These are phyloP conservation scores for Elymnias hypermnestra DNA, from an alignment of 1,140 invertebrate species.

Conservation along the genomic window DNA sequence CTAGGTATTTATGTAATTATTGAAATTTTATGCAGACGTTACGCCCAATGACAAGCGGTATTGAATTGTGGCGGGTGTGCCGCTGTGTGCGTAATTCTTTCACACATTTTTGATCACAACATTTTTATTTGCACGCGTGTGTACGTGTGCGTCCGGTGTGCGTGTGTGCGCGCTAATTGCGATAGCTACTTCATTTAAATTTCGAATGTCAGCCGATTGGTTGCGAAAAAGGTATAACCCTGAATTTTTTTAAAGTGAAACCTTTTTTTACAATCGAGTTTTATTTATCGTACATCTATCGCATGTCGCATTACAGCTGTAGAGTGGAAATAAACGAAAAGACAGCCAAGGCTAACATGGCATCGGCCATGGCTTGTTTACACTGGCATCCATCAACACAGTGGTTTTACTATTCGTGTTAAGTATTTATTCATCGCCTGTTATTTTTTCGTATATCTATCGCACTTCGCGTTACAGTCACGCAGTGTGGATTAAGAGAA, in stretches of 20 bases:
- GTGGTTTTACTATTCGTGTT: too few relatives aligned
- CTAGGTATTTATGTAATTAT: constrained; percentile 14
- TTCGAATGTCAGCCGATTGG: constrained; percentile 62
- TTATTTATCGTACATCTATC: not conserved
- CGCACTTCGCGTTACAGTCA: too few relatives aligned
- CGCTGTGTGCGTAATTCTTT: constrained; percentile 56
- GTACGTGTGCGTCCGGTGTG: constrained; percentile 30
- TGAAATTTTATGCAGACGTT: constrained; percentile 44
- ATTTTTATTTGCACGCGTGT: constrained; percentile 62
- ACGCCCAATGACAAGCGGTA: constrained; percentile 62
- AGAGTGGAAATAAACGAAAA: too few relatives aligned
- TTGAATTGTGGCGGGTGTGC: constrained; percentile 57
- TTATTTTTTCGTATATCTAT: too few relatives aligned
- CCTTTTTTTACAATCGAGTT: constrained; percentile 6
- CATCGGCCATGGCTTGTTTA: too few relatives aligned
- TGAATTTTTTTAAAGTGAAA: constrained; percentile 34
- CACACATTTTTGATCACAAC: constrained; percentile 69
- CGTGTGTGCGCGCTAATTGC: constrained; percentile 64
- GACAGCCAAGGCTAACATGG: too few relatives aligned
- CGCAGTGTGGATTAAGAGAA: too few relatives aligned
- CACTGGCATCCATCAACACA: too few relatives aligned
- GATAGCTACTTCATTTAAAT: constrained; percentile 76
- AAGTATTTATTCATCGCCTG: too few relatives aligned
- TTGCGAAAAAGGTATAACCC: constrained; percentile 43
- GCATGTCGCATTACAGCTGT: too few relatives aligned